A percentile compares a stretch with the other conserved stretches of the same genome.
Evolutionary conservation across 1,140 invertebrate species (phyloP).

Genomic region (Scaptomyza pallida): DNA sequence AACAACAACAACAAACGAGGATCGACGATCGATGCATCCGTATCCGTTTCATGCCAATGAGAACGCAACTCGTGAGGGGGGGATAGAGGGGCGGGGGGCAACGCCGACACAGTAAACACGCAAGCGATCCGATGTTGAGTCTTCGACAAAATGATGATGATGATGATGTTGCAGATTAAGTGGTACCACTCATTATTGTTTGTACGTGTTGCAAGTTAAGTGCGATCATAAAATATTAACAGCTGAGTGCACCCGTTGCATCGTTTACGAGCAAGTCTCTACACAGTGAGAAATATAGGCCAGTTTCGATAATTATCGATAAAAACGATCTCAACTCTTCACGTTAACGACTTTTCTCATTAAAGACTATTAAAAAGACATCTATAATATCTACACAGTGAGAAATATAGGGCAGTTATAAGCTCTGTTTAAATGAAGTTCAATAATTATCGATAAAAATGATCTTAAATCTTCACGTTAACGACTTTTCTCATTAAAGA

Average conservation of each 20-base stretch:
- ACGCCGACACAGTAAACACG: conserved; percentile 46
- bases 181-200: conserved; percentile 64
- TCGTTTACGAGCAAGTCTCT: background rate
- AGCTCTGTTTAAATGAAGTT: too few species aligned
- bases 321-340: too few species aligned
- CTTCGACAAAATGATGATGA: conserved; percentile 18
- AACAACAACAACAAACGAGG: conserved; percentile 47
- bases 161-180: conserved; percentile 63
- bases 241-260: background rate
- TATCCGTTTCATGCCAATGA: conserved; percentile 58
- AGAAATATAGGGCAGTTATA: too few species aligned
- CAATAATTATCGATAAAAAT: too few species aligned
- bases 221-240: conserved; percentile 17
- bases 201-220: conserved; percentile 29
- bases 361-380: too few species aligned
- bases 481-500: too few species aligned
- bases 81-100: too few species aligned
- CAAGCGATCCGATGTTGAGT: conserved; percentile 63
- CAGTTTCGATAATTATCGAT: too few species aligned
- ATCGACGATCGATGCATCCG: conserved; percentile 64
- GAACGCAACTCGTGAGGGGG: conserved; percentile 35
- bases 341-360: too few species aligned
- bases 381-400: too few species aligned
- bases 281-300: background rate
- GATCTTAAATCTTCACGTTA: too few species aligned